Evolutionary conservation across 1,140 invertebrate species (phyloP).

Genomic region (Riptortus pedestris): DNA sequence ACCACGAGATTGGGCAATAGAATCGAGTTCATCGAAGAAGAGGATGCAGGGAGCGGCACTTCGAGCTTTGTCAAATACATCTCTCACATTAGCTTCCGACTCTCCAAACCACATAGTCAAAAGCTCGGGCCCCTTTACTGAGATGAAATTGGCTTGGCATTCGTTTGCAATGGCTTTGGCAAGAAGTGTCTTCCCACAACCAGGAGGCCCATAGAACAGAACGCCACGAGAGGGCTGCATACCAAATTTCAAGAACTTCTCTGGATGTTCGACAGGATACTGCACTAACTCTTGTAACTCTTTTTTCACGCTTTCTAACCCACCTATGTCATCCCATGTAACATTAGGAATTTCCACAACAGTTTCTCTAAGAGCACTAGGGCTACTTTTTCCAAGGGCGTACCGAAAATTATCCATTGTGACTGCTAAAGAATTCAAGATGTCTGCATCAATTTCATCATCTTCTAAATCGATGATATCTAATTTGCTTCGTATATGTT

Average conservation of each 20-base stretch:
- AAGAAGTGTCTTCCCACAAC: slow-evolving; percentile 94
- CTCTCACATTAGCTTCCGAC: slow-evolving; percentile 97
- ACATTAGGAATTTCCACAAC: slow-evolving; percentile 97
- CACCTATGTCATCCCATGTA: slow-evolving; percentile 95
- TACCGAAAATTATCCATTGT: slow-evolving; percentile 99
- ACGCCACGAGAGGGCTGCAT: slow-evolving; percentile 99
- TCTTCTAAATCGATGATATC: slow-evolving; percentile 99
- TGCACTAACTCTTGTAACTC: slow-evolving; percentile 96
- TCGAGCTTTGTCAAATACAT: slow-evolving; percentile 98
- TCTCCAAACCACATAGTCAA: slow-evolving; percentile 99
- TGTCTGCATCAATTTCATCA: slow-evolving; percentile 97
- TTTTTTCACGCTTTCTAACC: slow-evolving; percentile 89
- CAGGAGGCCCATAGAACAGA: slow-evolving; percentile 95
- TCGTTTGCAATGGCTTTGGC: slow-evolving; percentile 99
- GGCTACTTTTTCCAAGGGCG: slow-evolving; percentile 97
- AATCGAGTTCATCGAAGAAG: slow-evolving; percentile 99
- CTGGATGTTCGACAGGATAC: slow-evolving; percentile 99
- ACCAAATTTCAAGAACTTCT: slow-evolving; percentile 99
- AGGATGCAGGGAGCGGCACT: slow-evolving; percentile 98
- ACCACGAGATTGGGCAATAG: slow-evolving; percentile 96
- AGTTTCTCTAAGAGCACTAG: slow-evolving; percentile 93
- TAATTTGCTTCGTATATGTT: slow-evolving; percentile 99
- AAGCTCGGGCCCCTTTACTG: slow-evolving; percentile 96
- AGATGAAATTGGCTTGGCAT: slow-evolving; percentile 99
- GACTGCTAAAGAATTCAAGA: slow-evolving; percentile 86